Evolutionary conservation across 1,140 invertebrate genomes (phyloP), one percentile per base, ranked within the genome.

Genomic region (Caenorhabditis latens): DNA sequence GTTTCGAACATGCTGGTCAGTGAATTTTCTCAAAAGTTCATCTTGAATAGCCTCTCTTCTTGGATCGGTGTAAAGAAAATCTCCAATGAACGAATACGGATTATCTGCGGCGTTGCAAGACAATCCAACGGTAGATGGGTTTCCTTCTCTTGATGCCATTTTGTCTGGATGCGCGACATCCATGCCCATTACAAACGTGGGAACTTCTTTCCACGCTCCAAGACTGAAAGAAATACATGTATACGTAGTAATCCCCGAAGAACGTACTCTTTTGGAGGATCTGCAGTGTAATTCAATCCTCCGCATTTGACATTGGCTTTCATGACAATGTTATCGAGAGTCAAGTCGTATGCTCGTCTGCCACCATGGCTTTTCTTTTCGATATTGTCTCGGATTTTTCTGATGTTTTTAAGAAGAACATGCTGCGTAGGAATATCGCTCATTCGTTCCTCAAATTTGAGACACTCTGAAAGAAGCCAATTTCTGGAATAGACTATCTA

Each of bases 391-490:
- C 83, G 55, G 7, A 46, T 65, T 21, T 65, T 65, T 19, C 55
- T 57, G 43, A 84, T 61, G 16, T 58, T 84, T 24, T 58, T 61
- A 2, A 58, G 43, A 48, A 84, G 83, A 4, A 84, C 19, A 21
- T 84, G 83, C n/a, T 84, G 83, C 0, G 83, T 61, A 9, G 83
- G 83, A 63, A 84, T 84, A 46, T 84, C 83, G 24, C 58, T 84
- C 83, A 84, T 58, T 0, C 83, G 53, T 32, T 84, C 83, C 21
- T 84, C 83, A 11, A 84, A 84, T 24, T 84, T 84, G 16, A 84
- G 83, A 21, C 83, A 84, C 42, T 58, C 75, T 82, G 75, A 48
- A 75, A 75, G 6, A 5, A 50, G 32, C 50, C 0, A 82, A 13
- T n/a, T 32, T 13, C 19, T 48, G 14, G 21, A n/a, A 21, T 11